A percentile compares a stretch with the other conserved stretches of the same genome.
phyloP scores from a whole-genome alignment of 37 sponge, comb jelly and placozoan genomes.

The Spongilla lacustris region DNA sequence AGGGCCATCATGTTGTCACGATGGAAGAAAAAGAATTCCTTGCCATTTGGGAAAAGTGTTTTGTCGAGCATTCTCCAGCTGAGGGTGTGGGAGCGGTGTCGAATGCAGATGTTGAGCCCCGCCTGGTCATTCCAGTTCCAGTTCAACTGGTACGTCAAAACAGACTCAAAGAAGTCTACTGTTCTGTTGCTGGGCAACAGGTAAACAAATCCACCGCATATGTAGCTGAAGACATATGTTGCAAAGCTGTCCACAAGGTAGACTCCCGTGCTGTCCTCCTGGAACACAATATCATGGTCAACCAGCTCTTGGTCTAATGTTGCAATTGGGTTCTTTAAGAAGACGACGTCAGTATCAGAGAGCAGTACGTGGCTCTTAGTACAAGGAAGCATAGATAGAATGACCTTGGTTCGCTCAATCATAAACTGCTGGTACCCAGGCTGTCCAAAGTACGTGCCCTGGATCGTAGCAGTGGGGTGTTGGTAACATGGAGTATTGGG shows the following conservation, averaged over 20 bases:
- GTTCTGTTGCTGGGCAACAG: background rate
- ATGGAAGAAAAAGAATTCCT: conserved; percentile 23
- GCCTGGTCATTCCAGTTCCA: conserved; percentile 66
- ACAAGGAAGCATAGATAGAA: conserved; percentile 29
- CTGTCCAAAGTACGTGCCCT: conserved; percentile 26
- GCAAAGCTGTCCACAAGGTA: conserved; percentile 18
- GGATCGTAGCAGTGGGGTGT: background rate
- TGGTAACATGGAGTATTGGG: conserved; percentile 30
- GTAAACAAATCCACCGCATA: conserved; percentile 57
- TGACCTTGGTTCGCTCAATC: conserved; percentile 50
- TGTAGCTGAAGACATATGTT: conserved; percentile 39
- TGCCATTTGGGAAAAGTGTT: conserved; percentile 54
- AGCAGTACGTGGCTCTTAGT: conserved; percentile 3
- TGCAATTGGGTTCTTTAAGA: conserved; percentile 36
- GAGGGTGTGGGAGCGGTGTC: conserved; percentile 37
- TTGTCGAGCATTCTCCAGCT: conserved; percentile 25
- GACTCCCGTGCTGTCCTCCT: conserved; percentile 39
- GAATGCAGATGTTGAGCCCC: conserved; percentile 54
- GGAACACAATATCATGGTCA: background rate
- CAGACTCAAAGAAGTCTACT: conserved; percentile 18
- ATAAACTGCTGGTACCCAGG: conserved; percentile 39
- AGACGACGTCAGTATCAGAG: conserved; percentile 43
- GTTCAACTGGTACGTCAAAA: conserved; percentile 35
- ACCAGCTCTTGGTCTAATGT: background rate
- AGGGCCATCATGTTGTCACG: background rate